Evolutionary conservation across 2,113 vertebrate genomes (phyloP).

Genomic region (Brachirus orientalis): DNA sequence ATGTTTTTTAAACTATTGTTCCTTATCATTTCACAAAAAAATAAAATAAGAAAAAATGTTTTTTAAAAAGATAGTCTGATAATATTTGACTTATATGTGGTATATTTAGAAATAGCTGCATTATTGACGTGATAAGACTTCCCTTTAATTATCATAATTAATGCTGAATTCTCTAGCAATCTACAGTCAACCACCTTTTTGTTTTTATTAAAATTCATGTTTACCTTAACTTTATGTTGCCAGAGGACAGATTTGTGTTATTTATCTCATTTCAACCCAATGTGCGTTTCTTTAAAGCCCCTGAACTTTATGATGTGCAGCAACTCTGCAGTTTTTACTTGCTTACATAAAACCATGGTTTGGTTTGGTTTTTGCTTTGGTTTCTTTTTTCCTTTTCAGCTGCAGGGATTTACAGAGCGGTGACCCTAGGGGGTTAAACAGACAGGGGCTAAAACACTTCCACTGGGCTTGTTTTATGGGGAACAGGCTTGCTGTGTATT

Average conservation of each 20-base stretch:
- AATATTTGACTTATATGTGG: neutral
- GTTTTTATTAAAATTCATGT: neutral
- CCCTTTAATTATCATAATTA: neutral
- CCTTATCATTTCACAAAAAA: neutral
- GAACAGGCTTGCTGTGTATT: constrained; percentile 5
- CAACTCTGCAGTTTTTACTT: constrained; percentile 22
- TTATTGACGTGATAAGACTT: neutral
- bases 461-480: constrained; percentile 9
- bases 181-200: neutral
- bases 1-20: neutral
- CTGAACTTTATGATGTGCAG: constrained; percentile 11
- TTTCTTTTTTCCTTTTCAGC: constrained; percentile 22
- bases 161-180: neutral
- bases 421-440: constrained; percentile 21
- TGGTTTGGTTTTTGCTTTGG: constrained; percentile 23
- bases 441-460: constrained; percentile 41
- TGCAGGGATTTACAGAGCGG: constrained; percentile 30
- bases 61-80: too few relatives aligned
- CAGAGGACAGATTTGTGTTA: neutral
- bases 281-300: constrained; percentile 2
- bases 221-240: neutral
- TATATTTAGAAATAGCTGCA: neutral
- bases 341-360: neutral
- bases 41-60: too few relatives aligned
- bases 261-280: constrained; percentile 11